A percentile compares a stretch with the other conserved stretches of the same genome.
Evolutionary conservation across 2,797 vertebrate genomes (phyloP).

Genomic region (Epinephelus coioides): DNA sequence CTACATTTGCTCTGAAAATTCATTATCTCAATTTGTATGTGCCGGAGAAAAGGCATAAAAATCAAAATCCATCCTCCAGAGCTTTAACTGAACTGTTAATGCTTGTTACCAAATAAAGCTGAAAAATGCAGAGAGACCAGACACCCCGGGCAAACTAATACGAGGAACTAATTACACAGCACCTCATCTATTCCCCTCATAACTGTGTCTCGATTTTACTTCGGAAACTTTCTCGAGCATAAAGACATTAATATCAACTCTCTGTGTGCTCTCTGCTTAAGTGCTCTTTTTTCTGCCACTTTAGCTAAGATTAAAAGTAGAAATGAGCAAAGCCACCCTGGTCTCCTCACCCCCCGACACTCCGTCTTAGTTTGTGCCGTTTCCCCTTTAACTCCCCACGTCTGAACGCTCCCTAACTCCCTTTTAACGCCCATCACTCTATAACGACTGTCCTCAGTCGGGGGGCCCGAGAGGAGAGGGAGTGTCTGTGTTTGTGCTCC

Average conservation of each 20-base stretch:
- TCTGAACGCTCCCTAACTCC: constrained; percentile 36
- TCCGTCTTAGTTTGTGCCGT: constrained; percentile 53
- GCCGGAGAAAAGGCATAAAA: constrained; percentile 19
- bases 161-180: constrained; percentile 62
- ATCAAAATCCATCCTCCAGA: constrained; percentile 20
- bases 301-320: constrained; percentile 75
- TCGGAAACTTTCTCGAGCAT: constrained; percentile 69
- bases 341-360: constrained; percentile 28
- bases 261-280: constrained; percentile 61
- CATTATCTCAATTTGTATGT: constrained; percentile 40
- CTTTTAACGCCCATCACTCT: constrained; percentile 53
- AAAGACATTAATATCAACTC: constrained; percentile 73
- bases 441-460: constrained; percentile 33
- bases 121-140: constrained; percentile 51
- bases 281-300: constrained; percentile 71
- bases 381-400: constrained; percentile 39
- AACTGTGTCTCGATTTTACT: constrained; percentile 58
- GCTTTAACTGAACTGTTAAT: constrained; percentile 50
- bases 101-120: constrained; percentile 48
- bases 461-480: constrained; percentile 27
- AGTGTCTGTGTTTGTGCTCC: constrained; percentile 40
- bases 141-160: constrained; percentile 55
- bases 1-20: constrained; percentile 30
- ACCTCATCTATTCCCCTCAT: constrained; percentile 59
- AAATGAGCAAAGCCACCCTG: constrained; percentile 46